Evolutionary conservation across 2,888 invertebrate genomes (phyloP).

Genomic region (Argynnis bischoffii): DNA sequence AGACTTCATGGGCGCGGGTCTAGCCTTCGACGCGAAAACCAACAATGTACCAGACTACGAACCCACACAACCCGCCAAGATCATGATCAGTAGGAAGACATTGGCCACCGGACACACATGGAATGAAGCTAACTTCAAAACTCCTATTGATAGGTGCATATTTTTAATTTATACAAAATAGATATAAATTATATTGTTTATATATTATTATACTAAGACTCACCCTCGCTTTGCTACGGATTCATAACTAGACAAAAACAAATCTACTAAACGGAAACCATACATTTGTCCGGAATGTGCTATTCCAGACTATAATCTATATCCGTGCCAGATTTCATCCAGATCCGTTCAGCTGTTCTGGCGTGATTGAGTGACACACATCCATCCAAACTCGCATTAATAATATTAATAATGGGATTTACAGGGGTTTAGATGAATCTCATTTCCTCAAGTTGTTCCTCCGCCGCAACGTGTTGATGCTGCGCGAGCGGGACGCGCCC

Average conservation of each 20-base stretch:
- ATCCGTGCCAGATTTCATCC: too few relatives aligned
- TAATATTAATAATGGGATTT: background rate
- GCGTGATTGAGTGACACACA: too few relatives aligned
- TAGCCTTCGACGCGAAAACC: conserved; percentile 58
- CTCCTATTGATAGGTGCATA: conserved; percentile 73
- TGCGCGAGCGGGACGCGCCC: conserved; percentile 54
- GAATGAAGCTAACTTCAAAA: conserved; percentile 76
- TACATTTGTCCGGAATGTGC: too few relatives aligned
- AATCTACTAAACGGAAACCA: too few relatives aligned
- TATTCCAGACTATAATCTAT: too few relatives aligned
- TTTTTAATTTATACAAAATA: background rate
- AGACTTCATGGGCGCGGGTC: conserved; percentile 66
- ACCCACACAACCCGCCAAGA: conserved; percentile 69
- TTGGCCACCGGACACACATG: conserved; percentile 75
- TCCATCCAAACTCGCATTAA: too few relatives aligned
- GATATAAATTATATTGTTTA: too few relatives aligned
- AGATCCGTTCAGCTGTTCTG: too few relatives aligned
- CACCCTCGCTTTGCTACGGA: too few relatives aligned
- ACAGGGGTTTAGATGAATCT: conserved; percentile 72
- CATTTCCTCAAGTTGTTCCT: conserved; percentile 74
- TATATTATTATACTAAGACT: too few relatives aligned
- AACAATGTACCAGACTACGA: conserved; percentile 63
- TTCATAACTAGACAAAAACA: too few relatives aligned
- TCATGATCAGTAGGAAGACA: conserved; percentile 76
- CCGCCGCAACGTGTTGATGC: conserved; percentile 60